Conservation (phyloP, 2,888 invertebrate species). For the Bhutanitis thaidina region DNA sequence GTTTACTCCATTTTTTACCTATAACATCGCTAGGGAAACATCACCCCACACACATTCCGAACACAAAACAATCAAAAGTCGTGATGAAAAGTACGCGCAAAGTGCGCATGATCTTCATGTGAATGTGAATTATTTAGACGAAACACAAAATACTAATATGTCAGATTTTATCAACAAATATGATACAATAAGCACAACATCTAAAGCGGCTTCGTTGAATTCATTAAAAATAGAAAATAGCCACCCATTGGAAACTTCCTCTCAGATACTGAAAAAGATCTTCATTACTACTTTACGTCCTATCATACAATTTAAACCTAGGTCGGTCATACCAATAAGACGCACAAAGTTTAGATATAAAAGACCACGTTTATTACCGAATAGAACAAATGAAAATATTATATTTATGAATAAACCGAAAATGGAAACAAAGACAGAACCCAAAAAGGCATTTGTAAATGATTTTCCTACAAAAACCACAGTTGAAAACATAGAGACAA, state of each 20-base stretch:
- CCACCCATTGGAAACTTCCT: slow-evolving; percentile 25
- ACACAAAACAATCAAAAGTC: slow-evolving; percentile 2
- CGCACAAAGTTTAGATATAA: slow-evolving; percentile 40
- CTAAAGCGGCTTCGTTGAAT: slow-evolving; percentile 81
- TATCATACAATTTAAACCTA: slow-evolving; percentile 56
- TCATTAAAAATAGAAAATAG: slow-evolving; percentile 34
- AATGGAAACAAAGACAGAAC: slow-evolving; percentile 35
- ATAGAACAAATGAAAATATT: slow-evolving; percentile 19
- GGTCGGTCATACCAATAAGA: slow-evolving; percentile 40
- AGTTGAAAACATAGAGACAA: slow-evolving; percentile 30
- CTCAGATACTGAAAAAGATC: slow-evolving; percentile 41
- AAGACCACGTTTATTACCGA: slow-evolving; percentile 32
- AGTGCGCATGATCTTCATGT: not conserved
- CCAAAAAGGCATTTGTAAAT: slow-evolving; percentile 83
- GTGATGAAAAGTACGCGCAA: not conserved
- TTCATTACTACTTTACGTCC: slow-evolving; percentile 61
- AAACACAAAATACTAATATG: slow-evolving; percentile 27
- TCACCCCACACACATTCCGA: not conserved
- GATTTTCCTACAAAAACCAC: slow-evolving; percentile 76
- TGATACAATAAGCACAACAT: slow-evolving; percentile 80
- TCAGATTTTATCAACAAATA: slow-evolving; percentile 34
- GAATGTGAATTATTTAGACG: not conserved
- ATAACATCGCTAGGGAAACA: slow-evolving; percentile 27
- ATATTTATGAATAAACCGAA: slow-evolving; percentile 25
- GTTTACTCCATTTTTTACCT: slow-evolving; percentile 47